Evolutionary conservation across 1,140 invertebrate genomes (phyloP), one percentile per base, ranked within the genome.

Genomic region (Caerostris darwini): DNA sequence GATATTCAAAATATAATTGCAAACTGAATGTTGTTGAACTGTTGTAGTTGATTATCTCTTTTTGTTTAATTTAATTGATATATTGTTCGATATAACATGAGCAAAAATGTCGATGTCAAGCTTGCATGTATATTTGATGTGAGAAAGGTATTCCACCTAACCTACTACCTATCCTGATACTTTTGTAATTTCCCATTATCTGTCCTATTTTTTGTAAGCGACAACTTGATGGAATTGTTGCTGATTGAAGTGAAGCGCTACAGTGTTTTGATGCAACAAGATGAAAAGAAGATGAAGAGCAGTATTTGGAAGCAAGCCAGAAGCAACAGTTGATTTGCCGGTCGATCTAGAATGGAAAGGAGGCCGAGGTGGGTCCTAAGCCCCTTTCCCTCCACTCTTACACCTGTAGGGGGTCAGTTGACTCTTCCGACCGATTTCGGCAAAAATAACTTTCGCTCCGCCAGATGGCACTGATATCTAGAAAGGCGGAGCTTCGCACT

Each of bases 321-420:
- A 83, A 83, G 90, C 90, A 92, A 92, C 90, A 83, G 90, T 92
- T 92, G 89, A 90, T 90, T 34, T 50, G 58, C 58, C 34, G 90
- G 90, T 92, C 90, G 71, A 83, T 83, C 59, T n/a, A 58, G 69
- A 81, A 77, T 50, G 69, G 34, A 53, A 34, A 81, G 69, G 57
- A 71, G 69, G 71, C 14, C 50, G 87, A 7, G n/a, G 67, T 54
- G 69, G 67, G 56, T 57, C 53, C 53, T 19, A 19, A 34, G 50
- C n/a, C 69, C 69, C 71, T 14, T 90, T 90, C 59, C 56, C 67
- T 58, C 54, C 54, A 10, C 54, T 12, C 56, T n/a, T 58, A 57
- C 69, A 83, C 69, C 83, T 92, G 58, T 59, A 34, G 58, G 57
- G 81, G 77, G 58, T 83, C 56, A 92, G 90, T 83, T 92, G 83